Base-by-base conservation (phyloP, 2,113 vertebrate species). In the Vimba vimba region DNA sequence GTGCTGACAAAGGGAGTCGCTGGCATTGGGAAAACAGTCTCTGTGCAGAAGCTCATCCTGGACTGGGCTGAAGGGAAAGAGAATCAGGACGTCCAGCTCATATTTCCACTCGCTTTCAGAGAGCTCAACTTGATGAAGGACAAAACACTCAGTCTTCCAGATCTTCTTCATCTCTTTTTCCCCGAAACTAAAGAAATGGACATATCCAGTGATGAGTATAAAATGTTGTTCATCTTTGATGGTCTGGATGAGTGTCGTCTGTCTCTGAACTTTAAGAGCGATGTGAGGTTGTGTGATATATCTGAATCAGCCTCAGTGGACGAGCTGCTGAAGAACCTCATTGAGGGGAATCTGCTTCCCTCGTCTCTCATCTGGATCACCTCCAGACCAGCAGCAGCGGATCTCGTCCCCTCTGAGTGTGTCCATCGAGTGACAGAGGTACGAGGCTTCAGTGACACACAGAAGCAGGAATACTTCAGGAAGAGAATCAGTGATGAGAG, bases 1-100 rank as follows among this genome's bases (percentile, higher is more conserved):
- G 68, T 71, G 68, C 36, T 71, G 68, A 71, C 68, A 71, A 71
- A 71, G 68, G 68, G 68, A 43, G 36, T 71, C 21, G 68, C 68
- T 71, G 68, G 68, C 68, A 43, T 71, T 71, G 68, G 68, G 43
- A 71, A 71, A 71, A 71, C 68, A 13, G 68, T 71, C 4, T 71
- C 36, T 71, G 68, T 71, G 68, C 68, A 43, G 36, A 71, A 71
- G 36, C 23, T 43, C 10, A 71, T 71, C 2, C 1, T 71, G 36
- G 68, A 71, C 68, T 71, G 68, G 68, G 68, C 68, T 43, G 68
- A 71, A 71, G 68, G 4, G 7, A 71, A 43, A 71, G 68, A 23
- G 21, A 23, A 71, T 71, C 36, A 12, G 36, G 68, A n/a, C 1
- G 1, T 71, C 68, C 68, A 43, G 68, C 19, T 71, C 68, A 71